Percentiles rank a stretch among this genome's conserved stretches.
Evolutionary conservation across 2,113 vertebrate genomes (phyloP).

Genomic region (Bubo blakistoni): DNA sequence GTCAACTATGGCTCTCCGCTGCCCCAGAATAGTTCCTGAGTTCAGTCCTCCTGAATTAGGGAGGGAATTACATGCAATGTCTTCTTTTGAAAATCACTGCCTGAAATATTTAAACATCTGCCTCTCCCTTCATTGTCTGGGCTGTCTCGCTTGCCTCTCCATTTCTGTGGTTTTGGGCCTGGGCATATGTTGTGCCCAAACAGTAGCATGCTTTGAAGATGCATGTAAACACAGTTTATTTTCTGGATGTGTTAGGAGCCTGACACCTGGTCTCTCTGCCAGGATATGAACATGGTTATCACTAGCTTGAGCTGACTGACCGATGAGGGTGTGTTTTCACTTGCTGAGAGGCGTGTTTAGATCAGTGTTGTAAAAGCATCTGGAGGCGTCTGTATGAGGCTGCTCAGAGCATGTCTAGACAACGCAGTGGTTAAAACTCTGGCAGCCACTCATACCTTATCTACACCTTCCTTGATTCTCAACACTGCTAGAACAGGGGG

Average conservation of each 20-base stretch:
- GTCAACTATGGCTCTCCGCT: not conserved
- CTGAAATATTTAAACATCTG: conserved; percentile 3
- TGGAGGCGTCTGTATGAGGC: conserved; percentile 36
- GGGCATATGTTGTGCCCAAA: conserved; percentile 8
- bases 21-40: conserved; percentile 4
- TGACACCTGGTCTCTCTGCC: not conserved
- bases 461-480: not conserved
- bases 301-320: not conserved
- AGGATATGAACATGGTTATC: not conserved
- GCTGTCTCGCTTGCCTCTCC: not conserved
- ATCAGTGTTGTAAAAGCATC: conserved; percentile 38
- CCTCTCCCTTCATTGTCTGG: conserved; percentile 39
- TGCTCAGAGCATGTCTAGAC: conserved; percentile 37
- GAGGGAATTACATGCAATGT: not conserved
- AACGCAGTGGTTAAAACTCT: not conserved
- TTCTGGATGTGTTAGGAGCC: not conserved
- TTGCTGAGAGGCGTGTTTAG: conserved; percentile 13
- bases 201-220: conserved; percentile 20
- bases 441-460: not conserved
- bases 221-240: not conserved
- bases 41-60: not conserved
- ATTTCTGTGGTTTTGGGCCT: conserved; percentile 14
- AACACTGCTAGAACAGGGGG: not conserved
- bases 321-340: conserved; percentile 14
- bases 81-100: conserved; percentile 12